A percentile compares a stretch with the other conserved stretches of the same genome.
Conservation (phyloP, 2,113 vertebrate genomes). For the Pituophis catenifer region DNA sequence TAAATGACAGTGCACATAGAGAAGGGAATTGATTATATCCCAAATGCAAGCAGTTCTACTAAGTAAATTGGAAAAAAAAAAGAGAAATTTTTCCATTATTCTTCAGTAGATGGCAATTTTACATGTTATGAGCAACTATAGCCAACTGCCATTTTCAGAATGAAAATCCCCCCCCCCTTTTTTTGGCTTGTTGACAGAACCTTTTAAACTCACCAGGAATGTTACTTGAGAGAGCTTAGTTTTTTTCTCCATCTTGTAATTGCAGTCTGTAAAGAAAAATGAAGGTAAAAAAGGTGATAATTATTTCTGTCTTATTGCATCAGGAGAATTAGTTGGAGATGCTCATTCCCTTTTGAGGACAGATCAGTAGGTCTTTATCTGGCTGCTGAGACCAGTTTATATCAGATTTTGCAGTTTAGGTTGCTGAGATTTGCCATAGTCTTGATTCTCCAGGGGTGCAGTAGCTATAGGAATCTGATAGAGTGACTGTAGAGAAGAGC, state of each 20-base stretch:
- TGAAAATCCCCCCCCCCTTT: neutral
- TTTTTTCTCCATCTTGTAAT: neutral
- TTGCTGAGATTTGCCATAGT: neutral
- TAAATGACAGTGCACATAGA: constrained; percentile 38
- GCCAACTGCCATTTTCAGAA: constrained; percentile 26
- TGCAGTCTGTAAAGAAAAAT: neutral
- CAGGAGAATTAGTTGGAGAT: neutral
- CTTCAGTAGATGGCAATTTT: constrained; percentile 23
- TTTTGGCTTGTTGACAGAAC: neutral
- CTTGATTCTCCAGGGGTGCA: neutral
- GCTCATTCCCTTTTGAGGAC: neutral
- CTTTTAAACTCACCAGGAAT: neutral
- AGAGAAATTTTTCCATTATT: neutral
- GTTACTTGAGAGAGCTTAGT: neutral
- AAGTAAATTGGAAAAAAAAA: constrained; percentile 33
- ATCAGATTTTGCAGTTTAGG: neutral
- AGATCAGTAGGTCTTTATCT: neutral
- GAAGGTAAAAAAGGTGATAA: neutral
- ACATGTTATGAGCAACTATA: constrained; percentile 9
- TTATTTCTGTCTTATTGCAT: neutral
- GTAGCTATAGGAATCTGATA: neutral
- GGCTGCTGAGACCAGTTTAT: neutral
- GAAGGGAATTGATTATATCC: constrained; percentile 26
- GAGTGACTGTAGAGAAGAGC: neutral
- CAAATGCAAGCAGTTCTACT: constrained; percentile 17